Evolutionary conservation across 2,797 vertebrate genomes (phyloP).

Genomic region (Pagetopsis macropterus): DNA sequence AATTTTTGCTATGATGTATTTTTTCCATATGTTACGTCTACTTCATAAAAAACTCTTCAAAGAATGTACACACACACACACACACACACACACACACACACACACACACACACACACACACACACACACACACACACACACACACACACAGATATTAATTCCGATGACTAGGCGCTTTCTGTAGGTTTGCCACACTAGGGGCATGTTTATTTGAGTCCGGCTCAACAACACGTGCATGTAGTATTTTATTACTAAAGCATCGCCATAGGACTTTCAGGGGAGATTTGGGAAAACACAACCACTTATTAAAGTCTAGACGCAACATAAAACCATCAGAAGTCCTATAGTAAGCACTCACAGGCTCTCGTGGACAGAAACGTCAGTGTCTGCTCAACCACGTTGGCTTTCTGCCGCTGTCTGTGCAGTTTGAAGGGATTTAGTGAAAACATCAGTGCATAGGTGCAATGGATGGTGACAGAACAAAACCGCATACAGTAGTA

Average conservation of each 20-base stretch:
- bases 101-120: neutral
- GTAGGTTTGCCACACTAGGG: conserved; percentile 70
- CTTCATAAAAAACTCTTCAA: conserved; percentile 53
- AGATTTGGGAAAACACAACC: conserved; percentile 86
- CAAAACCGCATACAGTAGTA: conserved; percentile 22
- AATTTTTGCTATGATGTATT: conserved; percentile 17
- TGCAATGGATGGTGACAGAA: conserved; percentile 30
- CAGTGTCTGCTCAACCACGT: conserved; percentile 65
- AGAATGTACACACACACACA: conserved; percentile 12
- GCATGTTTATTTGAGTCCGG: conserved; percentile 76
- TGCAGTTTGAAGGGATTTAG: conserved; percentile 32
- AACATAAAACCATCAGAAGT: conserved; percentile 96
- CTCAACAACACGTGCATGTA: conserved; percentile 76
- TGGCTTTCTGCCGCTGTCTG: conserved; percentile 59
- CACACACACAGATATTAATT: conserved; percentile 49
- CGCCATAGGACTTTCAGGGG: conserved; percentile 84
- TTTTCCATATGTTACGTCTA: conserved; percentile 34
- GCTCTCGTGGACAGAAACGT: conserved; percentile 65
- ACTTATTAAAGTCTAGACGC: conserved; percentile 99
- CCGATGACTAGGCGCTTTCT: conserved; percentile 69
- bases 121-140: neutral
- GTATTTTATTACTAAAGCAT: conserved; percentile 82
- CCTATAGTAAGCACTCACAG: conserved; percentile 82
- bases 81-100: too few species aligned
- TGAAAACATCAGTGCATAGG: conserved; percentile 24